A percentile compares a stretch with the other conserved stretches of the same genome.
phyloP scores from a whole-genome alignment of 2,113 vertebrate genomes.

The Cephalophus harveyi region DNA sequence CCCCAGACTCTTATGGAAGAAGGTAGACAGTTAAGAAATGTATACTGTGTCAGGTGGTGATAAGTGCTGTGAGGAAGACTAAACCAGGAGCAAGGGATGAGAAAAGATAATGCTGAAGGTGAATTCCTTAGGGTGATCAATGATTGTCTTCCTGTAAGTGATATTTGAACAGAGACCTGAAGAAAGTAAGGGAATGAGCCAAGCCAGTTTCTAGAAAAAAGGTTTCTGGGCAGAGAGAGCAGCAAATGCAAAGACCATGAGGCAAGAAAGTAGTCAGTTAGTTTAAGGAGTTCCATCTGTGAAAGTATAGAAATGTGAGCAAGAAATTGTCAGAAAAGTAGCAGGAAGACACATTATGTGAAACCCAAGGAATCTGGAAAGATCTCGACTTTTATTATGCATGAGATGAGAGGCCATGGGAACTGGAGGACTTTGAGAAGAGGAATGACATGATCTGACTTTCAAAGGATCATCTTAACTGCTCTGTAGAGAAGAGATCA shows the following conservation, averaged over 20 bases:
- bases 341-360: background rate
- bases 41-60: background rate
- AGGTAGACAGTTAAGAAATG: background rate
- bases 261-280: background rate
- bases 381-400: background rate
- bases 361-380: background rate
- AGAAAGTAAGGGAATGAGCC: background rate
- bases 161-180: background rate
- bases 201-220: constrained; percentile 7
- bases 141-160: background rate
- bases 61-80: background rate
- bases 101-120: background rate
- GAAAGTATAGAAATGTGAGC: background rate
- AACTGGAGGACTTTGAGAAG: background rate
- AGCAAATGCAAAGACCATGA: background rate
- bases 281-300: background rate
- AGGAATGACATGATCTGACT: background rate
- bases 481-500: background rate
- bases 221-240: background rate
- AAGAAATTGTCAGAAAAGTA: background rate
- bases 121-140: background rate
- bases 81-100: background rate
- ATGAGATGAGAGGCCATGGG: background rate
- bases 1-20: background rate
- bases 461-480: background rate